Base-by-base conservation (phyloP, 2,113 vertebrate genomes). In the Steatornis caripensis region DNA sequence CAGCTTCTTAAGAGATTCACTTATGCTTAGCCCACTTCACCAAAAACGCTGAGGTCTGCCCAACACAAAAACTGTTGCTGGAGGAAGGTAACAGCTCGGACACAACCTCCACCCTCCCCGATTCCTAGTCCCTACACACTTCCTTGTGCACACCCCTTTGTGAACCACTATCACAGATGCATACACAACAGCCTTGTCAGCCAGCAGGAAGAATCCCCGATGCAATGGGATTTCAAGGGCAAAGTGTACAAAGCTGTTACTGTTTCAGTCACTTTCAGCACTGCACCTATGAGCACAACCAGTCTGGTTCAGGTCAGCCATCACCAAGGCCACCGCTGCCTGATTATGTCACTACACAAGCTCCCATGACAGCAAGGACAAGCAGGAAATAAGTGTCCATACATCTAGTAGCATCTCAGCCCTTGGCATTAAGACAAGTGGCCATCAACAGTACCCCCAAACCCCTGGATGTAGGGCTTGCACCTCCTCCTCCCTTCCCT, bases 111-210 rank as follows among this genome's bases (percentile, higher is more conserved):
- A 30, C 18, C 5, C 11, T 15, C 36, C 6, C 9, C 24, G 32
- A 8, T 3, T 17, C 23, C 62, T 4, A 10, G 24, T 22, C 14
- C 10, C 45, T 36, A 30, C 34, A 22, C 20, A 3, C 30, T 37
- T 74, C 20, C 36, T 41, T 4, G 24, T 14, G 27, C 26, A 5
- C 7, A 5, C 18, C 2, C 14, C n/a, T 41, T 41, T 37, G 21
- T 4, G 29, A 70, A n/a, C n/a, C 37, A 22, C 34, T 2, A 1
- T 0, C 0, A 5, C 32, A 34, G 69, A 70, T 11, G 5, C 0
- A 1, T 1, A 51, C 41, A 36, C 27, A 21, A 21, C 3, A 60
- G 55, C 51, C 9, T 34, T 19, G 15, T 7, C 27, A 39, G 27
- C 6, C 49, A 39, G 30, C 36, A 74, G 27, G 37, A 45, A 81